Conservation (phyloP, 2,888 invertebrate genomes). For the Metopia argyrocephala region DNA sequence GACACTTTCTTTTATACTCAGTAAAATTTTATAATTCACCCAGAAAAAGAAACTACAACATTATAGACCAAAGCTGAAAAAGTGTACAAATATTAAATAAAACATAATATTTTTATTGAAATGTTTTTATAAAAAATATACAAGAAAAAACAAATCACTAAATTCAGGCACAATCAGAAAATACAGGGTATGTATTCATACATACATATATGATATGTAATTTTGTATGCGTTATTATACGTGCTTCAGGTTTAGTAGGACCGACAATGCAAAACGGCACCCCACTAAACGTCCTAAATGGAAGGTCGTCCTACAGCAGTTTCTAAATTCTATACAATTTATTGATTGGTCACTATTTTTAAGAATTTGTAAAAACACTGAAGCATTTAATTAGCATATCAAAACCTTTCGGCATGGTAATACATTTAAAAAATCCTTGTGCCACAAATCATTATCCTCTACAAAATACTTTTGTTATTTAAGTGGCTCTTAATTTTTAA, state of each 20-base stretch:
- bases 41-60: background rate
- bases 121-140: background rate
- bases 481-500: slow-evolving; percentile 24
- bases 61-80: slow-evolving; percentile 16
- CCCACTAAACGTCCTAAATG: background rate
- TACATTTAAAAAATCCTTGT: slow-evolving; percentile 38
- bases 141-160: slow-evolving; percentile 15
- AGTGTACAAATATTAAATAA: slow-evolving; percentile 37
- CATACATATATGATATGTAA: too few relatives aligned
- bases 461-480: background rate
- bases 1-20: slow-evolving; percentile 10
- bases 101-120: slow-evolving; percentile 22
- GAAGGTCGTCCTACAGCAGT: background rate
- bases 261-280: too few relatives aligned
- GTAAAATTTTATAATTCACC: slow-evolving; percentile 16
- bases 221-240: too few relatives aligned
- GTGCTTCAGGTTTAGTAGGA: too few relatives aligned
- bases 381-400: slow-evolving; percentile 33
- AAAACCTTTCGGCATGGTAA: background rate
- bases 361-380: slow-evolving; percentile 10
- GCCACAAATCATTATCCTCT: slow-evolving; percentile 48
- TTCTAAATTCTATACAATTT: slow-evolving; percentile 11
- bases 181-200: slow-evolving; percentile 44
- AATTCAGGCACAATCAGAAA: slow-evolving; percentile 37
- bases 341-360: slow-evolving; percentile 42